phyloP scores from a whole-genome alignment of 2,797 vertebrate genomes.

The Carduelis carduelis region DNA sequence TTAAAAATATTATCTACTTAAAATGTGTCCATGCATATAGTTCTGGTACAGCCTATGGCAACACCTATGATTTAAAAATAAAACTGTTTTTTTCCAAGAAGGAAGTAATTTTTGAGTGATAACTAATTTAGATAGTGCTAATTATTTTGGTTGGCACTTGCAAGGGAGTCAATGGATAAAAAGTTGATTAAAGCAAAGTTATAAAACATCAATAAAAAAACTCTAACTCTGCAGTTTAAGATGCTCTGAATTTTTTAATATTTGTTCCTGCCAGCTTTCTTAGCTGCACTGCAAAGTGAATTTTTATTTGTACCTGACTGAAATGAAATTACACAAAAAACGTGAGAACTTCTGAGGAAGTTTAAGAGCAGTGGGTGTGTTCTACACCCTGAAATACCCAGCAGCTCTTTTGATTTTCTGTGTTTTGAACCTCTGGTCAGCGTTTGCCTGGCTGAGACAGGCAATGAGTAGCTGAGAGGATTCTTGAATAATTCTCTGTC shows the following conservation, averaged over 20 bases:
- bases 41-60: slow-evolving; percentile 71
- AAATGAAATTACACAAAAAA: not conserved
- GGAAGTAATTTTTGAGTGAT: slow-evolving; percentile 77
- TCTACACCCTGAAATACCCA: not conserved
- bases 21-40: slow-evolving; percentile 75
- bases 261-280: slow-evolving; percentile 2
- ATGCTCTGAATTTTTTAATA: slow-evolving; percentile 50
- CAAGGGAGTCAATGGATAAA: slow-evolving; percentile 55
- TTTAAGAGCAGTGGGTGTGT: not conserved
- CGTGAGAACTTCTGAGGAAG: not conserved
- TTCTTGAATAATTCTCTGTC: not conserved
- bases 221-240: slow-evolving; percentile 42
- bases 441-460: not conserved
- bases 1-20: slow-evolving; percentile 80
- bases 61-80: slow-evolving; percentile 78
- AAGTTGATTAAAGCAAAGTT: slow-evolving; percentile 75
- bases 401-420: not conserved
- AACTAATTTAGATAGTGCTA: slow-evolving; percentile 82
- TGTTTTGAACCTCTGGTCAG: not conserved
- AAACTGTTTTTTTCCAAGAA: slow-evolving; percentile 68
- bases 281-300: not conserved
- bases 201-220: slow-evolving; percentile 66
- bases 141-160: slow-evolving; percentile 75
- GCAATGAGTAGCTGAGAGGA: not conserved
- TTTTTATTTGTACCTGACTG: not conserved